Base-by-base conservation (phyloP, 2,888 invertebrate species). In the Thelaira solivaga region DNA sequence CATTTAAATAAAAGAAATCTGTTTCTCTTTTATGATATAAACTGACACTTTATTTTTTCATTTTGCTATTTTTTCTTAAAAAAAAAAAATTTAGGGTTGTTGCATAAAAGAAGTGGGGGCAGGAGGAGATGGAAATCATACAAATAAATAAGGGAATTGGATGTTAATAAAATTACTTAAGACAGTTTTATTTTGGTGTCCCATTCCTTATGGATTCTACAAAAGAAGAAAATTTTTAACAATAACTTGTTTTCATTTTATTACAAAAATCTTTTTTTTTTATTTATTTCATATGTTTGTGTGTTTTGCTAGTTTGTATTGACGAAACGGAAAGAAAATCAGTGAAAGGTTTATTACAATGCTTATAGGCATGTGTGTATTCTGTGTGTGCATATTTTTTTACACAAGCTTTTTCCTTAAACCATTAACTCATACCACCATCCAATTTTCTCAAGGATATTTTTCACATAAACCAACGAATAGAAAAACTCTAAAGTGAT, bases 401-500 rank as follows among this genome's bases (percentile, higher is more conserved):
- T 31, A n/a, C n/a, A n/a, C 20, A 53, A 53, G 61, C 53, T 67
- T 76, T 71, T 53, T 71, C 45, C 76, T 39, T 62, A 22, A 62
- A 45, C 26, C 65, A 26, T 59, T 55, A 45, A 39, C 41, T 41
- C 20, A 69, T 51, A 26, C 43, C 31, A 43, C 22, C 64, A 80
- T 77, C 79, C n/a, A n/a, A n/a, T n/a, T n/a, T n/a, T n/a, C 80
- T 59, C 43, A 80, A 80, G 79, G 79, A 71, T 80, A 81, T 80
- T 80, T 81, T 76, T 75, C 80, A 71, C 62, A 65, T 68, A 59
- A 51, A 67, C n/a, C 55, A 31, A 64, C 26, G 59, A 57, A 69
- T 29, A 59, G 49, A 45, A 68, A 64, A 68, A 69, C 64, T 64
- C 77, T 61, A 59, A 83, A 85, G 86, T 86, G 86, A 86, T 86